Conservation (phyloP, 2,113 vertebrate species). For the Ophiodon elongatus region DNA sequence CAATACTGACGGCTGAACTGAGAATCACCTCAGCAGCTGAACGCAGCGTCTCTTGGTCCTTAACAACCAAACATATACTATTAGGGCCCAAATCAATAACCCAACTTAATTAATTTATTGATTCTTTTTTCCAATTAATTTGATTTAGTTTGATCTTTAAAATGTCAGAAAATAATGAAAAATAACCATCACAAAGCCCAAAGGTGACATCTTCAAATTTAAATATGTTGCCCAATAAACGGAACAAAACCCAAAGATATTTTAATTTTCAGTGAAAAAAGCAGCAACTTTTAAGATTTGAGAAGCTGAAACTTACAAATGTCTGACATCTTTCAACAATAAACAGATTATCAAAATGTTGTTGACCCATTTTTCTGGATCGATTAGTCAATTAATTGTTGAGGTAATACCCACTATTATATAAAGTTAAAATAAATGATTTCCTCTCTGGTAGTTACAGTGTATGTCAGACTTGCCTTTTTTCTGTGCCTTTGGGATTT, state of each 20-base stretch:
- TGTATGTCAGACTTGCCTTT: slow-evolving; percentile 60
- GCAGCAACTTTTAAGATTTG: neutral
- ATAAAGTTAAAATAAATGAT: neutral
- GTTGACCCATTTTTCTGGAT: neutral
- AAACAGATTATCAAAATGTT: neutral
- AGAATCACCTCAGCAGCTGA: slow-evolving; percentile 77
- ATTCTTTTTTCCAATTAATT: neutral
- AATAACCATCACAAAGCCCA: neutral
- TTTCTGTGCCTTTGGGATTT: slow-evolving; percentile 62
- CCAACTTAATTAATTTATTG: neutral
- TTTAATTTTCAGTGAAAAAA: neutral
- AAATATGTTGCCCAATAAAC: neutral
- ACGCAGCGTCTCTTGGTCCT: slow-evolving; percentile 75
- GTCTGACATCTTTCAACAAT: neutral
- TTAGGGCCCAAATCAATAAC: neutral
- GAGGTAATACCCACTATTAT: neutral
- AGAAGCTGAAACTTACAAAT: neutral
- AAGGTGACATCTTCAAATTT: neutral
- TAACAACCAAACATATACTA: slow-evolving; percentile 22
- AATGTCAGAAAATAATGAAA: neutral
- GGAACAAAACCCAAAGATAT: neutral
- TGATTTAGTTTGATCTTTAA: neutral
- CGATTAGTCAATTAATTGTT: neutral
- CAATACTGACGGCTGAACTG: slow-evolving; percentile 74
- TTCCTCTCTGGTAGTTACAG: neutral